phyloP scores from a whole-genome alignment of 2,113 vertebrate species.

The Spermophilus dauricus region DNA sequence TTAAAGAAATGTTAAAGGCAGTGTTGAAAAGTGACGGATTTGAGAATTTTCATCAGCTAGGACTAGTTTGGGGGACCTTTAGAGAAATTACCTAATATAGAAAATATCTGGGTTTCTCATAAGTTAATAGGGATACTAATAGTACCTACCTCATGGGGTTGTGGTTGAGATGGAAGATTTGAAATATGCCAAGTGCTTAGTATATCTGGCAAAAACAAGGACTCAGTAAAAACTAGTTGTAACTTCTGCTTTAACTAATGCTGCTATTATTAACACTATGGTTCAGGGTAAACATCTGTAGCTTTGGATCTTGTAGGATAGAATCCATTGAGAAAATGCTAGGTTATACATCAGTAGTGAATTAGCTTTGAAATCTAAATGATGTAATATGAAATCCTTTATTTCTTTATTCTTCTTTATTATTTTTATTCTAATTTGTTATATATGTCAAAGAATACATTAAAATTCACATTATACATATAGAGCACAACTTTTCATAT shows the following conservation, averaged over 20 bases:
- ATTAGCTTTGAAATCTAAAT: conserved; percentile 10
- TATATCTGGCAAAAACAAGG: neutral
- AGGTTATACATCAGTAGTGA: neutral
- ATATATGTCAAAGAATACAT: too few species aligned
- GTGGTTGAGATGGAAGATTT: neutral
- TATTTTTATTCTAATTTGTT: too few species aligned
- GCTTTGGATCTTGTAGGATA: conserved; percentile 14
- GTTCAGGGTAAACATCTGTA: neutral
- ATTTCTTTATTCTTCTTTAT: neutral
- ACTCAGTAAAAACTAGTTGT: conserved; percentile 2
- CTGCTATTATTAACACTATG: neutral
- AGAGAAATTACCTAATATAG: neutral
- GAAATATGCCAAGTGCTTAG: neutral
- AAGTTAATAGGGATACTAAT: conserved; percentile 14
- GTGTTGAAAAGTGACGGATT: neutral
- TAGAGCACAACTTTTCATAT: too few species aligned
- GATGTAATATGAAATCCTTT: neutral
- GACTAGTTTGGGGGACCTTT: neutral
- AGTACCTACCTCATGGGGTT: neutral
- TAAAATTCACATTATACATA: too few species aligned
- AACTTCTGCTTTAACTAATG: neutral
- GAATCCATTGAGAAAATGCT: neutral
- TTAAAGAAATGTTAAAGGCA: neutral
- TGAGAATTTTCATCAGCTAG: neutral
- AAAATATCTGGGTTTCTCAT: neutral